A percentile compares a stretch with the other conserved stretches of the same genome.
These are phyloP conservation scores for Nixonia krombeini DNA, from an alignment of 1,140 invertebrate genomes.

Conservation along the genomic window DNA sequence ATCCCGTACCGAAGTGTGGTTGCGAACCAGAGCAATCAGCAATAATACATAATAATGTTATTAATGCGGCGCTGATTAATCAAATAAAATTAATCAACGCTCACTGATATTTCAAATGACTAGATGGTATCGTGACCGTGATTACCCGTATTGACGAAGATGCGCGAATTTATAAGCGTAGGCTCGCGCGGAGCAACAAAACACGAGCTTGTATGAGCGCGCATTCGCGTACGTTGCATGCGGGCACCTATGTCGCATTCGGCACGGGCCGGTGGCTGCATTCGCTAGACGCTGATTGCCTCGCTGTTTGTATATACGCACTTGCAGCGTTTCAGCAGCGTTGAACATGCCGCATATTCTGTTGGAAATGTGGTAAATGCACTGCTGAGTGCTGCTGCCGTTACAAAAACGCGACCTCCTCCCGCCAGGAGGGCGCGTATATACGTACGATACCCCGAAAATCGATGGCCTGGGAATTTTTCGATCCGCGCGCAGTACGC, in stretches of 20 bases:
- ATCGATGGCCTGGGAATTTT: background rate
- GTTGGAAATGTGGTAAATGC: conserved; percentile 19
- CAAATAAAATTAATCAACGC: conserved; percentile 3
- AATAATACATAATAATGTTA: too few species aligned
- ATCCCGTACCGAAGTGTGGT: too few species aligned
- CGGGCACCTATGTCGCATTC: conserved; percentile 25
- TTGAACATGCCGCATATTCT: conserved; percentile 13
- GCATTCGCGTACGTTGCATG: conserved; percentile 9
- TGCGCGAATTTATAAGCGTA: conserved; percentile 14
- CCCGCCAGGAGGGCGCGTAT: background rate
- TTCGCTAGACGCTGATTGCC: conserved; percentile 34
- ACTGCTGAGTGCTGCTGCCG: conserved; percentile 6
- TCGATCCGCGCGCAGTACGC: background rate
- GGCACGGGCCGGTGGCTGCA: conserved; percentile 24
- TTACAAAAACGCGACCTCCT: conserved; percentile 20
- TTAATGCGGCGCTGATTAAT: background rate
- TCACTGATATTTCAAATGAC: conserved; percentile 16
- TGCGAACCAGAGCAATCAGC: too few species aligned
- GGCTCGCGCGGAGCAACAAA: conserved; percentile 25
- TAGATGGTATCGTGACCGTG: background rate
- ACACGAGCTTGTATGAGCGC: background rate
- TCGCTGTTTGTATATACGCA: conserved; percentile 24
- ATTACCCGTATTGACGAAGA: conserved; percentile 42
- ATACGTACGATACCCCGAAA: background rate
- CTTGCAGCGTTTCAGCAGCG: conserved; percentile 20